A percentile compares a stretch with the other conserved stretches of the same genome.
Conservation (phyloP, 2,113 vertebrate species). For the Verasper variegatus region DNA sequence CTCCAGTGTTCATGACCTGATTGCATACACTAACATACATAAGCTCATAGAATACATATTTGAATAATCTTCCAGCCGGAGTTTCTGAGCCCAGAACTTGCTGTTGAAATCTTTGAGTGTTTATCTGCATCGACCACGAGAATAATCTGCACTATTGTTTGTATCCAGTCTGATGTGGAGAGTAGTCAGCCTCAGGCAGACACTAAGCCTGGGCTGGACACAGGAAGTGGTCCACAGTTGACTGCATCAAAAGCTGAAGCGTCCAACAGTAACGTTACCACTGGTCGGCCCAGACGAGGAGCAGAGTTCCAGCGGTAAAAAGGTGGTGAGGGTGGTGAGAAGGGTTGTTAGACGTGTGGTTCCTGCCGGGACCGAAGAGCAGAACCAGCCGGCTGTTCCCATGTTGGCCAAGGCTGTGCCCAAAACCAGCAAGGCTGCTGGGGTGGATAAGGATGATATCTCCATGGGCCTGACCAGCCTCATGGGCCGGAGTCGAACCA, state of each 20-base stretch:
- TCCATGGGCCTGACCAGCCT: slow-evolving; percentile 90
- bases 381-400: slow-evolving; percentile 15
- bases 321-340: slow-evolving; percentile 84
- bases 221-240: slow-evolving; percentile 46
- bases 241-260: slow-evolving; percentile 46
- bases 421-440: slow-evolving; percentile 36
- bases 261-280: slow-evolving; percentile 35
- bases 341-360: slow-evolving; percentile 87
- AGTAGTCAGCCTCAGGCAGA: slow-evolving; percentile 59
- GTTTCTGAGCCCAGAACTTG: slow-evolving; percentile 2
- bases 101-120: background rate
- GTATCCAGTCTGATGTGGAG: slow-evolving; percentile 77
- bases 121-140: background rate
- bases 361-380: slow-evolving; percentile 79
- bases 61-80: background rate
- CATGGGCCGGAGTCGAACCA: slow-evolving; percentile 89
- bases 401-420: slow-evolving; percentile 33
- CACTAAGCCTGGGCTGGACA: slow-evolving; percentile 47
- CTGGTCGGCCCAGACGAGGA: slow-evolving; percentile 69
- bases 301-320: slow-evolving; percentile 80
- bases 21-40: background rate
- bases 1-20: slow-evolving; percentile 1
- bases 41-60: slow-evolving; percentile 4
- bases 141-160: slow-evolving; percentile 48
- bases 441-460: slow-evolving; percentile 87